These are phyloP conservation scores for Dromococcyx pavoninus DNA, from an alignment of 2,797 vertebrate genomes.

Conservation along the genomic window DNA sequence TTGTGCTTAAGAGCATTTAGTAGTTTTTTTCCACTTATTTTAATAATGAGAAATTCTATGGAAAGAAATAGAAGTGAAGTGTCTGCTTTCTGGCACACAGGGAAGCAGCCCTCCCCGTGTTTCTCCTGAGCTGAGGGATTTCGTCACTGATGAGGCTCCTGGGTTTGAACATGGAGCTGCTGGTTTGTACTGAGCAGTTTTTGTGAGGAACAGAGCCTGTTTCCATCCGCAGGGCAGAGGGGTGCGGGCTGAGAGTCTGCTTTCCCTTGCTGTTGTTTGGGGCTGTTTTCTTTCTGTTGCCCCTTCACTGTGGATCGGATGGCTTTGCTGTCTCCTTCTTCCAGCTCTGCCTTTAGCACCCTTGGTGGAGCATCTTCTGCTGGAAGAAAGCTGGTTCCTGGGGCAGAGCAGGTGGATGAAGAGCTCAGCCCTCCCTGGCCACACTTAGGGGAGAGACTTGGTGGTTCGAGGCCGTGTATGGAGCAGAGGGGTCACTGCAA, in stretches of 20 bases:
- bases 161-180: not conserved
- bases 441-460: fast-evolving
- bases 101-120: not conserved
- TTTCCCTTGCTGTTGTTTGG: not conserved
- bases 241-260: fast-evolving
- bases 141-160: fast-evolving
- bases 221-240: not conserved
- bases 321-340: not conserved
- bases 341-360: no score
- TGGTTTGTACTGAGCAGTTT: not conserved
- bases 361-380: no score
- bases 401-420: not conserved
- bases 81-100: not conserved
- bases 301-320: not conserved
- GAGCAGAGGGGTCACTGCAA: not conserved
- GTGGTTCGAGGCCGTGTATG: not conserved
- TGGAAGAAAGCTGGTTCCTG: not conserved
- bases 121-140: not conserved
- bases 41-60: not conserved
- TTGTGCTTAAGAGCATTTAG: not conserved
- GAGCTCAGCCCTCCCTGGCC: not conserved
- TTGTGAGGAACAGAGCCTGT: not conserved
- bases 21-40: not conserved
- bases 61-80: not conserved
- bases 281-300: not conserved